Evolutionary conservation across 2,113 vertebrate species (phyloP).

Genomic region (Microcebus jonahi): DNA sequence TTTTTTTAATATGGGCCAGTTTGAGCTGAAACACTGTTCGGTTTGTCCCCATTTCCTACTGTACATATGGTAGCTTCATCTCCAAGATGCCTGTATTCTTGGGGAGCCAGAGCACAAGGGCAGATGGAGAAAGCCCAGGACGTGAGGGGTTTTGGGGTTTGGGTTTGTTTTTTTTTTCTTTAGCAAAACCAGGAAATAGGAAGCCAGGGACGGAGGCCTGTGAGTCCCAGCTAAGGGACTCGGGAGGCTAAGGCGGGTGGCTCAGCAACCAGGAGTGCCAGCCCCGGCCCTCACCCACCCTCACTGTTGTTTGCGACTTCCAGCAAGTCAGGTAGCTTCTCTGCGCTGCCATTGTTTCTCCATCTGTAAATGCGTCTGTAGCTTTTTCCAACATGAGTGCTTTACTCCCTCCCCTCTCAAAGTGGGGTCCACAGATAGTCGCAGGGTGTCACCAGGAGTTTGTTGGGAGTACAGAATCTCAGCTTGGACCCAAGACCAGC

Average conservation of each 20-base stretch:
- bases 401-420: not conserved
- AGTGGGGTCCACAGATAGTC: not conserved
- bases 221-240: too few relatives aligned
- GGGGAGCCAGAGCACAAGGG: not conserved
- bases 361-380: not conserved
- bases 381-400: not conserved
- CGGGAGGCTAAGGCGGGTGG: too few relatives aligned
- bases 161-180: not conserved
- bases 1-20: not conserved
- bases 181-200: constrained; percentile 45
- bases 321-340: not conserved
- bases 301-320: not conserved
- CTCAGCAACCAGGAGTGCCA: not conserved
- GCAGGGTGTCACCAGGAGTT: rapidly evolving
- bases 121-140: not conserved
- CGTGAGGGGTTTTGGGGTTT: not conserved
- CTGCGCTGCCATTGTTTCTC: not conserved
- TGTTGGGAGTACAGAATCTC: not conserved
- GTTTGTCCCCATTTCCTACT: not conserved
- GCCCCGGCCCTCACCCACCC: rapidly evolving
- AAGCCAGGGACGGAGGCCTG: too few relatives aligned
- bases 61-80: not conserved
- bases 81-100: not conserved
- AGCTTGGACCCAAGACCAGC: not conserved
- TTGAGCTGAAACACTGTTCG: constrained; percentile 26